Base-by-base conservation (phyloP, 2,888 invertebrate genomes). In the Cheilosia urbana region DNA sequence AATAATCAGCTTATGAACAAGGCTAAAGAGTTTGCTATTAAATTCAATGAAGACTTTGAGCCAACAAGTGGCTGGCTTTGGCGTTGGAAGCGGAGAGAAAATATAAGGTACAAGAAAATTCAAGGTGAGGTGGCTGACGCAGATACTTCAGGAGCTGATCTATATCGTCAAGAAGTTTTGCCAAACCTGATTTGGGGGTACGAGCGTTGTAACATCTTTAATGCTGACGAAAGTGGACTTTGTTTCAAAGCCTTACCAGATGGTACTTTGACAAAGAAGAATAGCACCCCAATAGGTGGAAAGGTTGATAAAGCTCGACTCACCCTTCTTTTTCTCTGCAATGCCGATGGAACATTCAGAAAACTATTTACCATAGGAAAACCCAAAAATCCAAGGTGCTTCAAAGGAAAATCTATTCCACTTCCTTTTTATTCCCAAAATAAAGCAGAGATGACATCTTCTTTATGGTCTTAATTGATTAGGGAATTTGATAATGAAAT, bases 141-240 rank as follows among this genome's bases (percentile, higher is more conserved):
- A 6, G 63, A 63, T 19, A 21, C 24, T 47, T 3, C 17, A 62
- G 30, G 45, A 2, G 62, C 62, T 2, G 45, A 27, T 15, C 4
- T 60, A 42, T 60, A 60, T 45, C 24, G 27, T 5, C 49, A 30
- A n/a, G 62, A 63, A 47, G 30, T 47, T 63, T 47, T 63, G 3
- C 30, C 47, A 19, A 63, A 63, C 7, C 17, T 63, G 17, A 49
- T 63, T 63, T 2, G 17, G 3, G 63, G 30, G 2, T 63, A 63
- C 30, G 63, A 63, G 4, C 34, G 5, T 49, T 49, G 63, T 30
- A 63, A 63, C 21, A 37, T 63, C 6, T 40, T 40, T 9, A 40
- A 63, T 63, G 63, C 49, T 17, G 17, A 47, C 47, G 47, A 63
- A 63, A 63, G 62, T 19, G 47, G 30, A 0, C 11, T 63, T n/a